A percentile compares a stretch with the other conserved stretches of the same genome.
These are phyloP conservation scores for Nymphicus hollandicus DNA, from an alignment of 2,113 vertebrate species.

Conservation along the genomic window DNA sequence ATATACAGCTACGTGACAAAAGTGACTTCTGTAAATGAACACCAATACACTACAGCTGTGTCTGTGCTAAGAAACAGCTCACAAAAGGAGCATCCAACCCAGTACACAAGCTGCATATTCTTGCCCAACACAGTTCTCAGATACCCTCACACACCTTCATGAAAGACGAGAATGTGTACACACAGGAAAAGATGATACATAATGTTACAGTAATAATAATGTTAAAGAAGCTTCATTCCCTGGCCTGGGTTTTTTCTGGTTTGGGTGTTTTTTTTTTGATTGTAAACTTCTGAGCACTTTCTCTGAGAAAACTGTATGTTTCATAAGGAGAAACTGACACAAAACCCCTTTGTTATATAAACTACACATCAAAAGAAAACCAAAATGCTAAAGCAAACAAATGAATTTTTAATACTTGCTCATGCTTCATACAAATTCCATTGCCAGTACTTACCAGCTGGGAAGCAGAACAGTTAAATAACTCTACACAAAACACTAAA, in stretches of 20 bases:
- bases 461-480: not conserved
- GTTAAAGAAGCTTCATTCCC: not conserved
- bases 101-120: not conserved
- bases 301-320: not conserved
- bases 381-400: not conserved
- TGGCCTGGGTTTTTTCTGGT: not conserved
- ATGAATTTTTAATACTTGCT: not conserved
- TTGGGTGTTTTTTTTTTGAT: not conserved
- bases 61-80: not conserved
- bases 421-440: not conserved
- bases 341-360: not conserved
- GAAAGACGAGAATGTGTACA: rapidly evolving
- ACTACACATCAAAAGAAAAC: not conserved
- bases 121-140: not conserved
- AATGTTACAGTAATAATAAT: not conserved
- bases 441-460: not conserved
- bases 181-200: not conserved
- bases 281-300: not conserved
- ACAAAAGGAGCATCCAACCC: not conserved
- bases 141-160: not conserved
- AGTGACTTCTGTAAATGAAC: not conserved
- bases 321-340: not conserved
- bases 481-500: not conserved
- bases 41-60: not conserved
- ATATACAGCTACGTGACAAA: not conserved